Percentiles rank a stretch among this genome's conserved stretches.
Evolutionary conservation across 2,113 vertebrate genomes (phyloP).

Genomic region (Origma solitaria): DNA sequence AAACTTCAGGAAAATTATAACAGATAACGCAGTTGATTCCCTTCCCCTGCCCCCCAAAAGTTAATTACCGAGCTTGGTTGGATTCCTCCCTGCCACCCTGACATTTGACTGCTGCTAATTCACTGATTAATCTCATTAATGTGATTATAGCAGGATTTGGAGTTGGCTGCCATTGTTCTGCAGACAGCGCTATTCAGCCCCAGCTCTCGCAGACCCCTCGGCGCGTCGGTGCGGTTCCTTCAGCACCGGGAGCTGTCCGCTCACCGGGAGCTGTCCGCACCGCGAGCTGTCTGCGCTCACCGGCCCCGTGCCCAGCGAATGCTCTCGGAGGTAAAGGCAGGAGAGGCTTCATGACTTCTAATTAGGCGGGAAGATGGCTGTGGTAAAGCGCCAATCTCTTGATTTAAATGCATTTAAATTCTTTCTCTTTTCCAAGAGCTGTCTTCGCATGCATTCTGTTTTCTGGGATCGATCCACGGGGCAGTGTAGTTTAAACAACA

Average conservation of each 20-base stretch:
- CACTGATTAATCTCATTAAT: slow-evolving; percentile 90
- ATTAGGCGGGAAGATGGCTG: background rate
- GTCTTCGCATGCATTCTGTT: background rate
- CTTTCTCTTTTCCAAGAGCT: background rate
- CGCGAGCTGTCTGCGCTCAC: background rate
- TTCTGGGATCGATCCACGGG: background rate
- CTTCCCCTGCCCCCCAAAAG: slow-evolving; percentile 59
- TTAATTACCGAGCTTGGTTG: slow-evolving; percentile 81
- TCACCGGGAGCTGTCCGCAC: background rate
- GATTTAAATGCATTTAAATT: background rate
- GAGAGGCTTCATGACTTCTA: background rate
- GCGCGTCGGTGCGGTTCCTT: slow-evolving; percentile 62
- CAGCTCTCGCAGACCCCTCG: slow-evolving; percentile 48
- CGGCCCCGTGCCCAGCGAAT: background rate
- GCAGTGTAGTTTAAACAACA: background rate
- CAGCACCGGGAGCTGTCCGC: slow-evolving; percentile 78
- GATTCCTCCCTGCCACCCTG: slow-evolving; percentile 77
- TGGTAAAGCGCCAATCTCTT: background rate
- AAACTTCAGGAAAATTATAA: slow-evolving; percentile 37
- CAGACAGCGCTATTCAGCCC: slow-evolving; percentile 62
- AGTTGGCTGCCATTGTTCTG: slow-evolving; percentile 80
- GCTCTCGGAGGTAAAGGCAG: background rate
- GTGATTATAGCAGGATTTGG: slow-evolving; percentile 84
- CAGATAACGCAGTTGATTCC: background rate
- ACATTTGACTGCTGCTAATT: slow-evolving; percentile 87